A percentile compares a stretch with the other conserved stretches of the same genome.
Conservation (phyloP, 2,797 vertebrate species). For the Thaleichthys pacificus region DNA sequence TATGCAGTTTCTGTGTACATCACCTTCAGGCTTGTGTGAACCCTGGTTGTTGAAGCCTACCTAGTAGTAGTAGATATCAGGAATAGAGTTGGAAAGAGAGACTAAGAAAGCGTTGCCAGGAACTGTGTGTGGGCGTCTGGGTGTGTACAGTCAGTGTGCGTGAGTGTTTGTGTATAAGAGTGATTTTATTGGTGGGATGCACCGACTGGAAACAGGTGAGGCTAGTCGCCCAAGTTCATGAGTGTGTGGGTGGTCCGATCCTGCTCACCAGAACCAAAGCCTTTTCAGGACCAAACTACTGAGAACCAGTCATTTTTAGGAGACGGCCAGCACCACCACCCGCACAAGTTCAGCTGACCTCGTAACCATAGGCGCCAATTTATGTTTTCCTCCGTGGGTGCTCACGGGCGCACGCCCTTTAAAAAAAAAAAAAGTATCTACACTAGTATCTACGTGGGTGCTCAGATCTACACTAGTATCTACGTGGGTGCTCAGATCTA, state of each 20-base stretch:
- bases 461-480: too few species aligned
- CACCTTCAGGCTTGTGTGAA: too few species aligned
- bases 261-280: constrained; percentile 46
- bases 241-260: constrained; percentile 63
- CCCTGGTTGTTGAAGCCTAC: too few species aligned
- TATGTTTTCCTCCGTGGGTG: too few species aligned
- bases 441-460: too few species aligned
- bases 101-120: neutral
- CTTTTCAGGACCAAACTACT: constrained; percentile 49
- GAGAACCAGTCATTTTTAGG: constrained; percentile 68
- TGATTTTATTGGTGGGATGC: neutral
- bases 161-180: constrained; percentile 32
- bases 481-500: too few species aligned
- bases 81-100: constrained; percentile 10
- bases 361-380: constrained; percentile 43
- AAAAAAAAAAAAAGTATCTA: too few species aligned
- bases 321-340: constrained; percentile 45
- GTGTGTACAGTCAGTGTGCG: constrained; percentile 39
- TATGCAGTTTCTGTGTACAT: too few species aligned
- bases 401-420: too few species aligned
- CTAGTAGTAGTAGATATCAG: too few species aligned
- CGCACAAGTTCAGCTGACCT: constrained; percentile 55
- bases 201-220: constrained; percentile 52
- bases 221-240: constrained; percentile 58
- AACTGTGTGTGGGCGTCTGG: neutral